Base-by-base conservation (phyloP, 1,140 invertebrate genomes). In the Drosophila ananassae region DNA sequence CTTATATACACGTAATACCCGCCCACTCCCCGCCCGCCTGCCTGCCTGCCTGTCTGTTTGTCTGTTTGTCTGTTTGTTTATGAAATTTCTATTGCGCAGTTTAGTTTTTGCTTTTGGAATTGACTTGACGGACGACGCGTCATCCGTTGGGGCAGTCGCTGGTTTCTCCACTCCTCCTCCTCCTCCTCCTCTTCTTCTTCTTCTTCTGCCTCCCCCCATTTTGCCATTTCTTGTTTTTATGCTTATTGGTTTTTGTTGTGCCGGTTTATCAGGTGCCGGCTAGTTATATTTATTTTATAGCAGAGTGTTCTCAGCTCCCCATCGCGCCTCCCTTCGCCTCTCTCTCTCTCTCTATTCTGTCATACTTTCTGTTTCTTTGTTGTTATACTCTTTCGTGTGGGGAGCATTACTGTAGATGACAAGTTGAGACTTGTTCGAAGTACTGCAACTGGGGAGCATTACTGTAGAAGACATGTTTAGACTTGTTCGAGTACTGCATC, bases 11-110 rank as follows among this genome's bases (percentile, higher is more conserved):
- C 39, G 21, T 41, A 56, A 64, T 39, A 64, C 28, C 54, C 44
- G n/a, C n/a, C n/a, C n/a, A n/a, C n/a, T n/a, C n/a, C 22, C 71
- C 1, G 8, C 9, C 32, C 1, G 39, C 39, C 22, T n/a, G 13
- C 17, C 13, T 41, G 30, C 46, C 13, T 61, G 8, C 48, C 4
- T 22, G 8, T 9, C 17, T 25, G n/a, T 47, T 2, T 50, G 12
- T 37, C 25, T 52, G 32, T 59, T 12, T 44, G 32, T 57, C 3
- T 66, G 80, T 84, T 83, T 83, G 80, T 84, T 83, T 84, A 84
- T 84, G 67, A 84, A 84, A 77, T 84, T 84, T 87, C 78, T 89
- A 87, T 87, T 87, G 83, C 83, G 83, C 83, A 87, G 83, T 87
- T 87, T 77, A 64, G 71, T 73, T 87, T 87, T 74, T 30, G 59